Base-by-base conservation (phyloP, 2,888 invertebrate genomes). In the Macrophya alboannulata region DNA sequence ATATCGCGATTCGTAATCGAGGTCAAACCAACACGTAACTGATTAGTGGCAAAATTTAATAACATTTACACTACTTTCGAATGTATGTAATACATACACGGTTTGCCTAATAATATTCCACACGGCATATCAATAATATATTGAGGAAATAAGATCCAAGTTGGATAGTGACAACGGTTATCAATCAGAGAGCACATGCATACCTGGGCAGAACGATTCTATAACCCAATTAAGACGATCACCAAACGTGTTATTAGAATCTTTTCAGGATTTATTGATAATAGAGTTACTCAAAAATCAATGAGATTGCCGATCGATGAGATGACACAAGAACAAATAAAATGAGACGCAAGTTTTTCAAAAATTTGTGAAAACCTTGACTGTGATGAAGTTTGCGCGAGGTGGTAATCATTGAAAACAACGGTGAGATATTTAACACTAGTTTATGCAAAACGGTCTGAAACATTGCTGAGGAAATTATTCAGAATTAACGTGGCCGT, bases 401-500 rank as follows among this genome's bases (percentile, higher is more conserved):
- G 40, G 17, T 43, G 59, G 15, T 43, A 40, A 17, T 43, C 21
- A n/a, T 59, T 62, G 40, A 10, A 59, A 79, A 40, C 12, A 31
- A 59, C 17, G 15, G 51, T 21, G n/a, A 48, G 25, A 31, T 4
- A 68, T 37, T 83, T 48, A 68, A 51, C 37, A 31, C 17, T 21
- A 68, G 17, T 83, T 71, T 21, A 83, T 83, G 83, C 68, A 48
- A 81, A 83, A 83, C 68, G 48, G 37, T 68, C 65, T 48, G 68
- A 31, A 65, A 40, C 55, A 37, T 48, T 68, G 82, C 31, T 10
- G 31, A 31, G 82, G 25, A 65, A 65, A 68, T 83, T 79, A 79
- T 40, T 79, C n/a, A 0, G 43, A 79, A 79, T 79, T 79, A 79
- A 79, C 43, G 51, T 40, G 37, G 59, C 17, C 40, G 79, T 43